Conservation (phyloP, 2,888 invertebrate genomes). For the Protonemura montana region DNA sequence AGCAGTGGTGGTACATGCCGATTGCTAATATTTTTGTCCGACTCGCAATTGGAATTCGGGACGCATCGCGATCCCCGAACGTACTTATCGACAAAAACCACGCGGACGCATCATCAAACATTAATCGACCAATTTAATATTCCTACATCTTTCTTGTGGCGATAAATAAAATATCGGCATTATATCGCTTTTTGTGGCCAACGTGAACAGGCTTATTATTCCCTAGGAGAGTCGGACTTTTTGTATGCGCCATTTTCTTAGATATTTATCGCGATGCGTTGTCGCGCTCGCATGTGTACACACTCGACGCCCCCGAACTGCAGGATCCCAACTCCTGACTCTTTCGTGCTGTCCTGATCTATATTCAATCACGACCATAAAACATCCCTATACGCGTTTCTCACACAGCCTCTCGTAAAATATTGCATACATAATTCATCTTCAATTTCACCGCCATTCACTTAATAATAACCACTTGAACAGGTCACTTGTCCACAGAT, state of each 20-base stretch:
- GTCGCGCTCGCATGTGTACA: background rate
- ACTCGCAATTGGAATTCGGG: background rate
- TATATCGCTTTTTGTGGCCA: conserved; percentile 5
- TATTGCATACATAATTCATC: conserved; percentile 5
- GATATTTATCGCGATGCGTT: conserved; percentile 20
- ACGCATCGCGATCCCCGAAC: background rate
- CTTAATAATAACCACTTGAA: conserved; percentile 2
- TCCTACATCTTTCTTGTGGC: conserved; percentile 31
- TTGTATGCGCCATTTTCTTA: conserved; percentile 14
- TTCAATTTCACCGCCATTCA: conserved; percentile 4
- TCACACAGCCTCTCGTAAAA: background rate
- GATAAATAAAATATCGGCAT: conserved; percentile 38
- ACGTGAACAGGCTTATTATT: conserved; percentile 31
- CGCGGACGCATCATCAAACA: conserved; percentile 26
- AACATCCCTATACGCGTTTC: background rate
- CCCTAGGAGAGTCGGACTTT: conserved; percentile 14
- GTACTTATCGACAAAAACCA: conserved; percentile 14
- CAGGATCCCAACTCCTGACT: too few species aligned
- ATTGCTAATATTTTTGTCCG: conserved; percentile 33
- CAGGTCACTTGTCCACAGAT: conserved; percentile 1
- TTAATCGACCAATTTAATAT: conserved; percentile 36
- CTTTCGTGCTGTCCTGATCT: background rate
- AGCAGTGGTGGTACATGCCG: background rate
- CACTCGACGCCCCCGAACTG: background rate
- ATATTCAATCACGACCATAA: conserved; percentile 5